Evolutionary conservation across 2,888 invertebrate species (phyloP).

Genomic region (Uropetala carovei): DNA sequence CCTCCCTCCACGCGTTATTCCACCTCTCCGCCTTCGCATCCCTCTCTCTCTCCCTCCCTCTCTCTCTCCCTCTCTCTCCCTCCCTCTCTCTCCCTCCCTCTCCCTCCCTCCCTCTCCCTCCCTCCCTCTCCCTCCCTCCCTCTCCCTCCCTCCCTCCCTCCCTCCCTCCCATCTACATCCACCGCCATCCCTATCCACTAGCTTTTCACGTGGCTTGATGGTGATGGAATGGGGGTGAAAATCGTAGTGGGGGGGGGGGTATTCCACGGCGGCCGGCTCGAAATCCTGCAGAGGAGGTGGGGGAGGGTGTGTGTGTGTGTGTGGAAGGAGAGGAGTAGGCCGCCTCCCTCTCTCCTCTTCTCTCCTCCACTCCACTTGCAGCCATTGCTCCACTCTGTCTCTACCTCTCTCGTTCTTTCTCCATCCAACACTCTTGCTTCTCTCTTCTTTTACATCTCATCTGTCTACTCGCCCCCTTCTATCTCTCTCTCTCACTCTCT

Average conservation of each 20-base stretch:
- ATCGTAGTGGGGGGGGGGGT: not conserved
- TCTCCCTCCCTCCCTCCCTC: not conserved
- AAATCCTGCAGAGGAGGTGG: not conserved
- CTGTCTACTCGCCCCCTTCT: not conserved
- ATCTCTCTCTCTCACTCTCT: too few relatives aligned
- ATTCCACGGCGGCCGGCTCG: conserved; percentile 10
- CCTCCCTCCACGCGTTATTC: too few relatives aligned
- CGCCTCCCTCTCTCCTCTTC: too few relatives aligned
- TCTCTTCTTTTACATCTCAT: not conserved
- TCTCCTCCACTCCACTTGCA: too few relatives aligned
- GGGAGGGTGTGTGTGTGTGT: too few relatives aligned
- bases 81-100: not conserved
- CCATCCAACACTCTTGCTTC: not conserved
- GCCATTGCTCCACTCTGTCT: not conserved
- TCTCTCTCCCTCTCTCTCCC: not conserved
- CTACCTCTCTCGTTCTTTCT: not conserved
- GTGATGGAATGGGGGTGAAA: too few relatives aligned
- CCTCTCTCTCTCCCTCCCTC: too few relatives aligned
- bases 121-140: not conserved
- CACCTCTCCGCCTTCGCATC: too few relatives aligned
- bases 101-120: not conserved
- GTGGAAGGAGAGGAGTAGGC: too few relatives aligned
- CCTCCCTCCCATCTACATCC: too few relatives aligned
- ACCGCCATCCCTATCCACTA: too few relatives aligned
- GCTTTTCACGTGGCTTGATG: too few relatives aligned